Evolutionary conservation across 2,797 vertebrate genomes (phyloP).

Genomic region (Lepilemur ruficaudatus): DNA sequence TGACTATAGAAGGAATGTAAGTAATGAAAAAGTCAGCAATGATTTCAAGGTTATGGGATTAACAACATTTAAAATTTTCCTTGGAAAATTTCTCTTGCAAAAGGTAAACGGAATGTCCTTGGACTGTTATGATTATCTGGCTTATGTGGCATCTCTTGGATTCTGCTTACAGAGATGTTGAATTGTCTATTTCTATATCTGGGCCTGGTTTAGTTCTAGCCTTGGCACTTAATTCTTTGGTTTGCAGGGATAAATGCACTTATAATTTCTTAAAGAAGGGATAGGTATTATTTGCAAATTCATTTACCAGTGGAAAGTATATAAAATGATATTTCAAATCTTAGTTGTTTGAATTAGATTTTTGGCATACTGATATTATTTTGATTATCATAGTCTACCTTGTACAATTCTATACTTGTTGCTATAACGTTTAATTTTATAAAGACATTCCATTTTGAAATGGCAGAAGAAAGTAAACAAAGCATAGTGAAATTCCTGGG

Average conservation of each 20-base stretch:
- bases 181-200: neutral
- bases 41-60: constrained; percentile 36
- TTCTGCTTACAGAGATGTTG: neutral
- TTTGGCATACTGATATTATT: neutral
- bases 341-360: neutral
- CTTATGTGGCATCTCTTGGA: neutral
- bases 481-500: neutral
- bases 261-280: neutral
- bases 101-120: neutral
- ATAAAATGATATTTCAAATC: neutral
- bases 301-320: neutral
- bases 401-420: neutral
- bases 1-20: constrained; percentile 15
- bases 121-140: neutral
- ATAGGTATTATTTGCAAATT: neutral
- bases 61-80: constrained; percentile 35
- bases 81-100: constrained; percentile 8
- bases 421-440: neutral
- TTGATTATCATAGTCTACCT: neutral
- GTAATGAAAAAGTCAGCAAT: constrained; percentile 11
- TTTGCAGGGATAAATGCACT: neutral
- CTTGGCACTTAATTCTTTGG: neutral
- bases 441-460: neutral
- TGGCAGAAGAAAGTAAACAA: neutral
- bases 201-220: neutral